Evolutionary conservation across 2,797 vertebrate species (phyloP).

Genomic region (Alauda arvensis): DNA sequence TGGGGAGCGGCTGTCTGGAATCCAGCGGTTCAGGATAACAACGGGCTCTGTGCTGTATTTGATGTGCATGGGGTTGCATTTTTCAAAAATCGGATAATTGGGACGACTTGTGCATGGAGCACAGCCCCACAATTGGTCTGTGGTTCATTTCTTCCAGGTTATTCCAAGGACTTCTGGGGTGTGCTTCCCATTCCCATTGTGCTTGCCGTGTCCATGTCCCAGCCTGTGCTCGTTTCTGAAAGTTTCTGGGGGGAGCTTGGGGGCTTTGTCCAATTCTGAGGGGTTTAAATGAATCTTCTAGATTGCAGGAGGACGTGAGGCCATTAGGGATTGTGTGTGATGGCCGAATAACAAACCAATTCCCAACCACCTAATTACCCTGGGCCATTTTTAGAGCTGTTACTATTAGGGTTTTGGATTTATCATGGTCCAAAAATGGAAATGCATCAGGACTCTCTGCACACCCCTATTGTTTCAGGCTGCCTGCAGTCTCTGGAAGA

Average conservation of each 20-base stretch:
- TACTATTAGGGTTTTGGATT: not conserved
- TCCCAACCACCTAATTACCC: not conserved
- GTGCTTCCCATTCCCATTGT: accelerated
- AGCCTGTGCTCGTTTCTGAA: not conserved
- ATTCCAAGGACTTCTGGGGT: not conserved
- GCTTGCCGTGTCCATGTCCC: accelerated
- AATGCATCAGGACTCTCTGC: not conserved
- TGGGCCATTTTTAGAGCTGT: slow-evolving; percentile 14
- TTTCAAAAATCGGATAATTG: not conserved
- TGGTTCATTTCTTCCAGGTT: not conserved
- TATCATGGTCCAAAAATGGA: slow-evolving; percentile 14
- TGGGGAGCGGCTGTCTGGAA: accelerated
- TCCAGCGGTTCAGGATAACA: not conserved
- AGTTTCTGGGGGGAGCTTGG: not conserved
- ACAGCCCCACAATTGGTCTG: accelerated
- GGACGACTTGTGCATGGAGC: not conserved
- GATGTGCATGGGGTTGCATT: not conserved
- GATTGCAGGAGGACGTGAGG: not conserved
- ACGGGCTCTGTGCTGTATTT: not conserved
- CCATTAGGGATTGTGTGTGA: not conserved
- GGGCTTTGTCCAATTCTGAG: not conserved
- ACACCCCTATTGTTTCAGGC: slow-evolving; percentile 38
- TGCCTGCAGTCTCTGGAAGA: not conserved
- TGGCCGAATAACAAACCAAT: not conserved
- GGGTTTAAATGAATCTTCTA: not conserved